Evolutionary conservation across 2,888 invertebrate species (phyloP).

Genomic region (Ernsta delagoae): DNA sequence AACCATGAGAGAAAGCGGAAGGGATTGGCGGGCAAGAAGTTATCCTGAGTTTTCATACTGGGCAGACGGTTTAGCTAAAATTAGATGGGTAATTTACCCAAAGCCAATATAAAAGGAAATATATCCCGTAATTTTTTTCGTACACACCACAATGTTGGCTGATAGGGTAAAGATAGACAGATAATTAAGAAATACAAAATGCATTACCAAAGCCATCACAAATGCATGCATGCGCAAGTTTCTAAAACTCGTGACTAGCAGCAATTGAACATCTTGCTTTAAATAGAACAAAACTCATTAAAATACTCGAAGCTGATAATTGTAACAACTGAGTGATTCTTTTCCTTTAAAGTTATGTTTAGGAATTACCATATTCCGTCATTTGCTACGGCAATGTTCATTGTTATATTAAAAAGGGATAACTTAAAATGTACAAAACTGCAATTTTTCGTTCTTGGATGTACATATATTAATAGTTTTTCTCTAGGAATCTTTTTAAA

Average conservation of each 20-base stretch:
- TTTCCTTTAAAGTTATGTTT: constrained; percentile 14
- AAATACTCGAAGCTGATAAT: constrained; percentile 31
- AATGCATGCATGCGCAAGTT: neutral
- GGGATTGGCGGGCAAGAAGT: neutral
- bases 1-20: constrained; percentile 6
- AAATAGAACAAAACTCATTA: constrained; percentile 34
- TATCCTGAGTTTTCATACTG: too few species aligned
- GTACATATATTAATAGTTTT: too few species aligned
- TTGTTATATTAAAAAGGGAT: neutral
- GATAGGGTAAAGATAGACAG: too few species aligned
- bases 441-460: too few species aligned
- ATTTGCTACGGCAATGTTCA: neutral
- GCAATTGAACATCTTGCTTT: constrained; percentile 13
- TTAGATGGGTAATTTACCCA: too few species aligned
- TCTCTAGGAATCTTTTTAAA: too few species aligned
- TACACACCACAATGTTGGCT: neutral
- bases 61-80: too few species aligned
- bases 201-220: neutral
- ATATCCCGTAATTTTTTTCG: too few species aligned
- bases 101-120: too few species aligned
- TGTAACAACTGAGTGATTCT: constrained; percentile 11
- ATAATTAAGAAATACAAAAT: too few species aligned
- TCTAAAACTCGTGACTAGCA: constrained; percentile 28
- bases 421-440: neutral
- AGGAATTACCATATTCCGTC: neutral